Conservation (phyloP, 1,140 invertebrate species). For the Saccostrea echinata region DNA sequence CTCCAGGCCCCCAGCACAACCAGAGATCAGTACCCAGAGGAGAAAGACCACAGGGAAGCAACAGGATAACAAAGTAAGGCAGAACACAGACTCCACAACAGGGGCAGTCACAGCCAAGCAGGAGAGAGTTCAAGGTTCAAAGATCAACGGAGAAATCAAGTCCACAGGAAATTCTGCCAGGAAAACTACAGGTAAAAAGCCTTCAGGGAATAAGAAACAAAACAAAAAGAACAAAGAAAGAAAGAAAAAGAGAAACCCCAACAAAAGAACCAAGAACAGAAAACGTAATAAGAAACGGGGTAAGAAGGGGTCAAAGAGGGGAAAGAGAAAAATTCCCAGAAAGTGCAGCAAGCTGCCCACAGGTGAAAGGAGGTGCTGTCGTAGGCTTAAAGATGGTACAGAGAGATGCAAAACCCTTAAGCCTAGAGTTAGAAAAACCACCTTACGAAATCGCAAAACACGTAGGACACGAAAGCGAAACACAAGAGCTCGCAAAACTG, state of each 20-base stretch:
- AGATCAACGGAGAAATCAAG: slow-evolving; percentile 24
- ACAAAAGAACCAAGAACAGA: slow-evolving; percentile 45
- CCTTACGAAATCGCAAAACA: no score
- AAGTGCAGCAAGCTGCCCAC: slow-evolving; percentile 37
- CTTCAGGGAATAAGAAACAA: slow-evolving; percentile 44
- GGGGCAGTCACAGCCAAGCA: neutral
- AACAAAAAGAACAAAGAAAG: slow-evolving; percentile 52
- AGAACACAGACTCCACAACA: slow-evolving; percentile 36
- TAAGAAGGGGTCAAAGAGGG: slow-evolving; percentile 56
- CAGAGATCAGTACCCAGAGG: neutral
- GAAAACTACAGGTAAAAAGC: slow-evolving; percentile 31
- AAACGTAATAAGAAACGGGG: slow-evolving; percentile 45
- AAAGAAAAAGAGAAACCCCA: slow-evolving; percentile 48
- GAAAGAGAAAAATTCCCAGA: slow-evolving; percentile 56
- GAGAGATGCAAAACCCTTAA: slow-evolving; percentile 46
- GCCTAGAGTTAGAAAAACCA: neutral
- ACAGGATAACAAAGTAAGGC: slow-evolving; percentile 14
- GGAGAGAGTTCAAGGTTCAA: neutral
- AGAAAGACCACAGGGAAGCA: neutral
- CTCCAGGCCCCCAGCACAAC: neutral
- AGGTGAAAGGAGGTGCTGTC: slow-evolving; percentile 44
- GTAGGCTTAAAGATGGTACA: slow-evolving; percentile 47
- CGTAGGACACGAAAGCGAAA: neutral
- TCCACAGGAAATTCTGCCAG: slow-evolving; percentile 20
- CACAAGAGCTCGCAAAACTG: slow-evolving; percentile 27